Evolutionary conservation across 2,888 invertebrate species (phyloP).

Genomic region (Arenicola marina): DNA sequence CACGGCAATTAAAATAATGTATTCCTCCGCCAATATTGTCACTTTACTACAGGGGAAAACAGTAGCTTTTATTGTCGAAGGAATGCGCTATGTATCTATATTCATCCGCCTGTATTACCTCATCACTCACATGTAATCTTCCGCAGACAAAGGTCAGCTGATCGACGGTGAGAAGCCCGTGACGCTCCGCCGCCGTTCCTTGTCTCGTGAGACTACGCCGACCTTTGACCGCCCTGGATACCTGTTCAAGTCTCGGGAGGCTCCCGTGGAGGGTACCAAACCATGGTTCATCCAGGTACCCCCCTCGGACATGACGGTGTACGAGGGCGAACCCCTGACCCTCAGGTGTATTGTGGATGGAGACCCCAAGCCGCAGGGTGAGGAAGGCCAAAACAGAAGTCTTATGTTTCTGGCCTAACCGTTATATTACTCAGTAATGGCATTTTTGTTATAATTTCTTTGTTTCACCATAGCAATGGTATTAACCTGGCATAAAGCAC

Average conservation of each 20-base stretch:
- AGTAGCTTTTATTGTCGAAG: no score
- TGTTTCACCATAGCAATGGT: neutral
- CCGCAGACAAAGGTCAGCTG: conserved; percentile 18
- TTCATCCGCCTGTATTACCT: no score
- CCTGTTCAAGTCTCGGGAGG: neutral
- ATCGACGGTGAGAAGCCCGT: conserved; percentile 3
- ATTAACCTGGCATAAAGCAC: no score
- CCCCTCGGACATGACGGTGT: conserved; percentile 48
- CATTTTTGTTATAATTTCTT: neutral
- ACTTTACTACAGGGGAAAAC: no score
- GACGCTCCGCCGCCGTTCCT: neutral
- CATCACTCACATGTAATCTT: neutral
- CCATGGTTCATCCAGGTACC: conserved; percentile 44
- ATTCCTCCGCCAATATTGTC: no score
- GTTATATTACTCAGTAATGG: neutral
- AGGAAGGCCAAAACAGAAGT: conserved; percentile 14
- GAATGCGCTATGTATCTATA: no score
- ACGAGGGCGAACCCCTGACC: conserved; percentile 52
- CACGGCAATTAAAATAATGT: no score
- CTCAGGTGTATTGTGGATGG: conserved; percentile 55
- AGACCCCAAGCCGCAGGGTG: conserved; percentile 51
- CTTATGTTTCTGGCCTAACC: neutral
- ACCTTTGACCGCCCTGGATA: neutral
- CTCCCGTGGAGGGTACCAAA: conserved; percentile 15
- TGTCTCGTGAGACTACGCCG: conserved; percentile 19